Conservation (phyloP, 2,113 vertebrate genomes). For the Theristicus caerulescens region DNA sequence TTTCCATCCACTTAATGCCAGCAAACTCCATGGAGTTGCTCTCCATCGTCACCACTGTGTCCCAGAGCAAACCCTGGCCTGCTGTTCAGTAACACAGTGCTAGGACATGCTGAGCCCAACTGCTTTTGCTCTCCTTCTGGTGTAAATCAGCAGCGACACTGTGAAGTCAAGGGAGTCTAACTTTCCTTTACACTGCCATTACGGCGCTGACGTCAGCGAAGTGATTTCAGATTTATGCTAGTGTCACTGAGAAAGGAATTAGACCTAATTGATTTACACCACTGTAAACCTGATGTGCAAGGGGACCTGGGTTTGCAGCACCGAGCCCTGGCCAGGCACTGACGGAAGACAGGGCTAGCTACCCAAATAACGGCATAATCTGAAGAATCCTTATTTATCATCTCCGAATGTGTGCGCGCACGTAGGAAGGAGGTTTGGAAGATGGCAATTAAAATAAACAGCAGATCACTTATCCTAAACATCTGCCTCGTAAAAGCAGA, state of each 20-base stretch:
- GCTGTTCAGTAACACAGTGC: background rate
- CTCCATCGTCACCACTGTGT: background rate
- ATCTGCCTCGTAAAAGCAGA: constrained; percentile 59
- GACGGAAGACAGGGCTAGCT: constrained; percentile 24
- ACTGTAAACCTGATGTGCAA: background rate
- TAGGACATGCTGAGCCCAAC: background rate
- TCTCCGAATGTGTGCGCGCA: accelerated
- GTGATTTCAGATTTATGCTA: background rate
- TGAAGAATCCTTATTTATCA: constrained; percentile 34
- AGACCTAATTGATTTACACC: background rate
- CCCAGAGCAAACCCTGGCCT: background rate
- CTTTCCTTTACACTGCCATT: background rate
- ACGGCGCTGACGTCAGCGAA: background rate
- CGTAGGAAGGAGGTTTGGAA: background rate
- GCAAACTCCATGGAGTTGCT: background rate
- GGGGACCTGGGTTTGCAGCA: background rate
- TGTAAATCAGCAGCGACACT: background rate
- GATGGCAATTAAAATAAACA: constrained; percentile 42
- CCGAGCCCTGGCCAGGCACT: background rate
- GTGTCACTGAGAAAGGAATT: background rate
- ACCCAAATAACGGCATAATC: background rate
- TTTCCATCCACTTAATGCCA: background rate
- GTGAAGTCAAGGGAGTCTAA: background rate
- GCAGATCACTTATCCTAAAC: constrained; percentile 36
- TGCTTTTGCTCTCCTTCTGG: background rate